phyloP scores from a whole-genome alignment of 2,888 invertebrate species.

The Eulithis prunata region DNA sequence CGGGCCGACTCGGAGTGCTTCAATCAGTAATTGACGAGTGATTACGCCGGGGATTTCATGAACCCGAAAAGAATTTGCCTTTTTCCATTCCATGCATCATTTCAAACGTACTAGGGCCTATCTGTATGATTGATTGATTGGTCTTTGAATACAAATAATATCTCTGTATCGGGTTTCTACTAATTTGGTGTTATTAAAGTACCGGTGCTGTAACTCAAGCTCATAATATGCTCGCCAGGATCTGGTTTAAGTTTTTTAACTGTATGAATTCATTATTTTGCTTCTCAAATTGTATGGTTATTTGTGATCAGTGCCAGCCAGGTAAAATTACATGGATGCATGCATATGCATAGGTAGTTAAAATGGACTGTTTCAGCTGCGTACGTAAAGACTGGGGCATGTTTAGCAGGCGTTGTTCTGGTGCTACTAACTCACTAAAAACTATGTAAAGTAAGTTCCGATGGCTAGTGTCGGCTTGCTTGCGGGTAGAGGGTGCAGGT shows the following conservation, averaged over 20 bases:
- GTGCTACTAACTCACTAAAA: constrained; percentile 16
- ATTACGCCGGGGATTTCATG: constrained; percentile 59
- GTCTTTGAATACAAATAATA: constrained; percentile 5
- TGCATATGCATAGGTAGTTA: not conserved
- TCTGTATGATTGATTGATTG: constrained; percentile 26
- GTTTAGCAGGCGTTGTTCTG: constrained; percentile 12
- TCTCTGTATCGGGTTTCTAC: not conserved
- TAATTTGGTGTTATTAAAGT: no score
- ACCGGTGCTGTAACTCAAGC: no score
- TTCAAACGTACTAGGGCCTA: constrained; percentile 2
- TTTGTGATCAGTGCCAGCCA: not conserved
- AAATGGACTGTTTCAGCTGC: not conserved
- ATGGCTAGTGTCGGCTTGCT: constrained; percentile 28
- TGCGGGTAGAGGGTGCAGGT: constrained; percentile 61
- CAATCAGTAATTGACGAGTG: constrained; percentile 60
- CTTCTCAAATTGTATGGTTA: no score
- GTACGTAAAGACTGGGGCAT: not conserved
- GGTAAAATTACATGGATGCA: not conserved
- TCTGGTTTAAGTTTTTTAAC: no score
- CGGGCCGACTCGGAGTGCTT: constrained; percentile 50
- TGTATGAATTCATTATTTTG: no score
- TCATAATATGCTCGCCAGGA: no score
- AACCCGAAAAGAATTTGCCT: constrained; percentile 38
- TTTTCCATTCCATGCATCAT: constrained; percentile 29
- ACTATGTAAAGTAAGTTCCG: constrained; percentile 19